phyloP scores from a whole-genome alignment of 2,113 vertebrate genomes.

The Enhydra lutris region DNA sequence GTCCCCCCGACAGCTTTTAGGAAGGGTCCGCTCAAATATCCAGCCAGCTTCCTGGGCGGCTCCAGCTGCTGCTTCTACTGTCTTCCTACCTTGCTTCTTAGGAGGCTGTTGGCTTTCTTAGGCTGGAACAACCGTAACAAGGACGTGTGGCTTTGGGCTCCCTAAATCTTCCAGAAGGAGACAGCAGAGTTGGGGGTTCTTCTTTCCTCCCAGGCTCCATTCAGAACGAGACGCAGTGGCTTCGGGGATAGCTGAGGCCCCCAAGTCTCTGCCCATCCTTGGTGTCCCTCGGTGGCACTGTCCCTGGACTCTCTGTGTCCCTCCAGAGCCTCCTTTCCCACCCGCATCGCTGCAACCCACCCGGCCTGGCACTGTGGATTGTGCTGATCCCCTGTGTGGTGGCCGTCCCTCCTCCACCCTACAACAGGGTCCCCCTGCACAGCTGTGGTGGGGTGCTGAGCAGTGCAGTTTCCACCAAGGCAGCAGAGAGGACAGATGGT shows the following conservation, averaged over 20 bases:
- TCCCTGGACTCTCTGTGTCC: neutral
- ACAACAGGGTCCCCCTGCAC: neutral
- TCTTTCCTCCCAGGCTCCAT: neutral
- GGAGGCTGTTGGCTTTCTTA: neutral
- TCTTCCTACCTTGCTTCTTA: neutral
- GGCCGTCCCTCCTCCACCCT: accelerated
- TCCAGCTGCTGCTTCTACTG: neutral
- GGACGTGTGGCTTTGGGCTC: neutral
- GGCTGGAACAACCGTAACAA: neutral
- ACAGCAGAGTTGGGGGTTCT: neutral
- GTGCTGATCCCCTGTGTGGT: too few species aligned
- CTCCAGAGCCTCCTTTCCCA: neutral
- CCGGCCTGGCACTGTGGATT: accelerated
- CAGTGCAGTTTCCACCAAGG: neutral
- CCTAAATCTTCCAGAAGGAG: neutral
- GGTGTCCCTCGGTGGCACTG: neutral
- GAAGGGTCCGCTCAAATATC: neutral
- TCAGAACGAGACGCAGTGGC: neutral
- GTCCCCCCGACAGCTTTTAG: neutral
- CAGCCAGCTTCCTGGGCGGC: neutral
- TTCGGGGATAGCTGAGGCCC: neutral
- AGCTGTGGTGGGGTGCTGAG: neutral
- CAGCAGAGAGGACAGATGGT: neutral
- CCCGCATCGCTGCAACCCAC: accelerated
- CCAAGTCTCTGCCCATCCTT: neutral